Conservation (phyloP, 1,140 invertebrate species). For the Heliothis subflexa region DNA sequence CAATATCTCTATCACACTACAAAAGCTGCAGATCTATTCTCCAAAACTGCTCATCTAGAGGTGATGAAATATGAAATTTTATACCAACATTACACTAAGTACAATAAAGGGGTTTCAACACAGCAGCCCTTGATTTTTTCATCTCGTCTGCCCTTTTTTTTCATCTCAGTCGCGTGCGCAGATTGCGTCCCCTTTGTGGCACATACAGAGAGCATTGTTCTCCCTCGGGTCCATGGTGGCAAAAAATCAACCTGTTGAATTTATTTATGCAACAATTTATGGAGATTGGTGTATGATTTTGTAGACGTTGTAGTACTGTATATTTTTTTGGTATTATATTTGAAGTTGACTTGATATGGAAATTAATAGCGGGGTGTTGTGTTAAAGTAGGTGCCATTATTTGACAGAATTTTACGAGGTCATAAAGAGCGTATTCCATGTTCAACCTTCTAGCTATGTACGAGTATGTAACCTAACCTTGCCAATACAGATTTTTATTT, state of each 20-base stretch:
- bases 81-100: conserved; percentile 51
- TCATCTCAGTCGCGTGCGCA: conserved; percentile 64
- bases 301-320: background rate
- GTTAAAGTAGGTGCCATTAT: too few species aligned
- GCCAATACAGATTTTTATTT: too few species aligned
- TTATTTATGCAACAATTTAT: conserved; percentile 26
- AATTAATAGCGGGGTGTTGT: too few species aligned
- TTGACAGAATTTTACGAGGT: too few species aligned
- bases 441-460: too few species aligned
- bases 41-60: conserved; percentile 48
- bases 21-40: conserved; percentile 6
- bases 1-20: background rate
- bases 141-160: conserved; percentile 44
- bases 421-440: too few species aligned
- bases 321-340: background rate
- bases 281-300: background rate
- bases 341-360: background rate
- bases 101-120: conserved; percentile 1
- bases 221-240: background rate
- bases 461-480: too few species aligned
- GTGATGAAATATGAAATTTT: conserved; percentile 62
- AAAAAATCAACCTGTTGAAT: conserved; percentile 43
- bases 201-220: conserved; percentile 18
- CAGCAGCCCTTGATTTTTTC: conserved; percentile 47
- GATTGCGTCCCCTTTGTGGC: conserved; percentile 52